Conservation (phyloP, 1,140 invertebrate species). For the Hyposmocoma kahamanoa region DNA sequence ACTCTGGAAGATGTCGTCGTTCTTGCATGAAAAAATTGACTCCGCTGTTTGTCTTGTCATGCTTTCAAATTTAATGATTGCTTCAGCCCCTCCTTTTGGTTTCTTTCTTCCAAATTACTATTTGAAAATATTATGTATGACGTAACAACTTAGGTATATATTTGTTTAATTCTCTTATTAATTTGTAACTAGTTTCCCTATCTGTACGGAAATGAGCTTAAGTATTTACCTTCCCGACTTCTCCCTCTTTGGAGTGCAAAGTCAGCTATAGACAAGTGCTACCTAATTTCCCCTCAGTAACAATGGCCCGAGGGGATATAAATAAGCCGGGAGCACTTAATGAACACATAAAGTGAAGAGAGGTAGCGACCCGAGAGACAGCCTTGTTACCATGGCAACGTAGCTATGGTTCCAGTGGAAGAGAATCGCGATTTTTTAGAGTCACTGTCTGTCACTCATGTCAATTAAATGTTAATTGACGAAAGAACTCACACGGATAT, state of each 20-base stretch:
- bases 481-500: no score
- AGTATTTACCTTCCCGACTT: conserved; percentile 7
- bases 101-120: conserved; percentile 6
- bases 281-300: conserved; percentile 43
- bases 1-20: conserved; percentile 40
- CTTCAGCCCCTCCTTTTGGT: not conserved
- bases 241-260: conserved; percentile 29
- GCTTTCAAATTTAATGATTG: conserved; percentile 3
- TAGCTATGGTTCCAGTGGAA: not conserved
- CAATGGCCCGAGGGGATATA: conserved; percentile 47
- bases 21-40: conserved; percentile 20
- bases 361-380: conserved; percentile 26
- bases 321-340: conserved; percentile 54
- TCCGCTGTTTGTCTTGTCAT: conserved; percentile 25
- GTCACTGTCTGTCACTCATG: no score
- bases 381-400: conserved; percentile 35
- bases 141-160: no score
- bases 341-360: conserved; percentile 56
- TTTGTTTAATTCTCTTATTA: no score
- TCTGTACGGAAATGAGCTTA: no score
- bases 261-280: conserved; percentile 50
- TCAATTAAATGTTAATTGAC: no score
- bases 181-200: no score
- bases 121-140: no score
- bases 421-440: no score